A percentile compares a stretch with the other conserved stretches of the same genome.
Evolutionary conservation across 2,888 invertebrate species (phyloP).

Genomic region (Patella ulyssiponensis): DNA sequence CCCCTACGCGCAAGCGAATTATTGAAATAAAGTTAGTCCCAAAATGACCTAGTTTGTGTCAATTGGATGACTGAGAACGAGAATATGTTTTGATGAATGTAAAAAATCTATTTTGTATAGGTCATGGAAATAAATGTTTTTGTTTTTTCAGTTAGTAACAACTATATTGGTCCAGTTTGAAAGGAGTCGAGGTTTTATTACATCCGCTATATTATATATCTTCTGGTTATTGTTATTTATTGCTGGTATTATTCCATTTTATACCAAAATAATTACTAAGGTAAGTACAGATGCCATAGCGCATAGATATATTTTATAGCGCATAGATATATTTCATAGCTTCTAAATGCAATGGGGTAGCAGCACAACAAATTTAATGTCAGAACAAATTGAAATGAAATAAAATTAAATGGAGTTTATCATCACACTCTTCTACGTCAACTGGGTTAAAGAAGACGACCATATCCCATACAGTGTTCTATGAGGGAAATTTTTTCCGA

Average conservation of each 20-base stretch:
- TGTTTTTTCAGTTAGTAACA: slow-evolving; percentile 58
- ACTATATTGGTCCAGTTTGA: slow-evolving; percentile 61
- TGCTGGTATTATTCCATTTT: slow-evolving; percentile 62
- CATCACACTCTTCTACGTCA: too few species aligned
- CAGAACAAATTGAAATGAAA: too few species aligned
- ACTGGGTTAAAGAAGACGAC: too few species aligned
- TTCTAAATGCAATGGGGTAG: too few species aligned
- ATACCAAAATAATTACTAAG: slow-evolving; percentile 55
- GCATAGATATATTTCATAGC: too few species aligned
- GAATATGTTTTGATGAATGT: not conserved
- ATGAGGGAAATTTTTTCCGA: too few species aligned
- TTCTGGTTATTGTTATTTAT: slow-evolving; percentile 62
- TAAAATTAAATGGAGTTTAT: too few species aligned
- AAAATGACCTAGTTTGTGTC: too few species aligned
- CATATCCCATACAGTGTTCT: too few species aligned
- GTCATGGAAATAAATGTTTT: not conserved
- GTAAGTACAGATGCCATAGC: slow-evolving; percentile 37
- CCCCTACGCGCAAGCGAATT: too few species aligned
- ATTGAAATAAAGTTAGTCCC: too few species aligned
- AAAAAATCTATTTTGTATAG: not conserved
- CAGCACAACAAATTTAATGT: not conserved
- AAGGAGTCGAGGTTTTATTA: slow-evolving; percentile 59
- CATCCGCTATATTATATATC: slow-evolving; percentile 67
- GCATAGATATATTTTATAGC: not conserved
- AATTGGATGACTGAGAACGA: slow-evolving; percentile 19